Conservation (phyloP, 2,888 invertebrate species). For the Neoitamus cyanurus region DNA sequence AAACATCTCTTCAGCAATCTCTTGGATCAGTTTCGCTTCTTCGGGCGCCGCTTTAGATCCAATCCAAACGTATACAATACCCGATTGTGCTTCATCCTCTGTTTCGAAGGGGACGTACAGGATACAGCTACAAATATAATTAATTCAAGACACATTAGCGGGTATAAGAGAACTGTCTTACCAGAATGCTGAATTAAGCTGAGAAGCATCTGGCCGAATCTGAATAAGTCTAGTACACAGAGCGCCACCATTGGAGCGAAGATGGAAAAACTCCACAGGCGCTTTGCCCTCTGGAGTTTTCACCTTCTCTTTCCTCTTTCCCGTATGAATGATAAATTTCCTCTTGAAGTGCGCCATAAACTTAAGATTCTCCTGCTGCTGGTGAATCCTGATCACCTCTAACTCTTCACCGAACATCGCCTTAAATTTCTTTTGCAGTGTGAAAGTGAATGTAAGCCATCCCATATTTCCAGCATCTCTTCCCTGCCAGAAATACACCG, state of each 20-base stretch:
- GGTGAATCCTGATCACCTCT: slow-evolving; percentile 95
- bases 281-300: slow-evolving; percentile 66
- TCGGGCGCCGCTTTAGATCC: slow-evolving; percentile 87
- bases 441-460: slow-evolving; percentile 99
- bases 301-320: slow-evolving; percentile 75
- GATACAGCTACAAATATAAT: slow-evolving; percentile 79
- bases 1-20: slow-evolving; percentile 93
- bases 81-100: slow-evolving; percentile 79
- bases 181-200: slow-evolving; percentile 96
- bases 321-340: slow-evolving; percentile 92
- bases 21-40: slow-evolving; percentile 86
- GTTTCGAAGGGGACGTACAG: slow-evolving; percentile 93
- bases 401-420: slow-evolving; percentile 87
- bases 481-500: slow-evolving; percentile 99
- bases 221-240: slow-evolving; percentile 93
- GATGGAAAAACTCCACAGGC: slow-evolving; percentile 90
- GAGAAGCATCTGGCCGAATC: slow-evolving; percentile 84
- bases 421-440: slow-evolving; percentile 91
- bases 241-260: slow-evolving; percentile 95
- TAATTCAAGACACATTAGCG: background rate
- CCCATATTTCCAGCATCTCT: slow-evolving; percentile 98
- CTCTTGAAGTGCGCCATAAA: slow-evolving; percentile 97
- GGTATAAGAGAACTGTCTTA: slow-evolving; percentile 66
- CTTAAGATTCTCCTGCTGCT: slow-evolving; percentile 98
- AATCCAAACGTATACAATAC: slow-evolving; percentile 96